Evolutionary conservation across 2,888 invertebrate species (phyloP), one percentile per base, ranked within the genome.

Genomic region (Priocnemis perturbator): DNA sequence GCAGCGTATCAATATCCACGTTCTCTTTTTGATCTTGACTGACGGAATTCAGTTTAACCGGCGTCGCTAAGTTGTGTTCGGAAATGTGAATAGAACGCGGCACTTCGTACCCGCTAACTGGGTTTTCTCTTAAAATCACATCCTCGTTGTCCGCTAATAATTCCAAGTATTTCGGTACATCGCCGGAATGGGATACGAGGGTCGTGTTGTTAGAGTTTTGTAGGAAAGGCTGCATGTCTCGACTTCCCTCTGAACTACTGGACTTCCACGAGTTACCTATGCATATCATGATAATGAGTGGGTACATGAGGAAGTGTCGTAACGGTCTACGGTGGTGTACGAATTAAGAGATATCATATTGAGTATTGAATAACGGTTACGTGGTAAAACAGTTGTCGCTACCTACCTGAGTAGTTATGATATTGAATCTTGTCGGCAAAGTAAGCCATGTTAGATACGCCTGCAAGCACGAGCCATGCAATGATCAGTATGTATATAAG

Each of bases 401-500:
- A 85, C 85, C 85, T 88, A 89, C 90, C 90, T 90, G 88, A 91
- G 89, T 86, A 90, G 90, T 93, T 92, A 87, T 90, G 89, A 89
- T 93, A 93, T 90, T 92, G 92, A 91, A 93, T 93, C 90, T 93
- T 93, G 91, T 94, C 94, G 86, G 93, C 92, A 90, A 94, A 93
- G 91, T 94, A 95, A 90, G 93, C 93, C 91, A 93, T 92, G 91
- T 94, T 95, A 92, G 93, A 93, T 90, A 94, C 92, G 88, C 93
- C 94, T 89, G 90, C 90, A 91, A 90, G 88, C 86, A 92, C 92
- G 85, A 87, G 86, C 86, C 87, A 87, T 87, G 87, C 87, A 83
- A 86, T 81, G 84, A 76, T 86, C 81, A 86, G 81, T 85, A 75
- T 82, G 74, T 83, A 69, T 73, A 71, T 64, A 81, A 84, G 86